These are phyloP conservation scores for Lypha dubia DNA, from an alignment of 2,888 invertebrate species.

Conservation along the genomic window DNA sequence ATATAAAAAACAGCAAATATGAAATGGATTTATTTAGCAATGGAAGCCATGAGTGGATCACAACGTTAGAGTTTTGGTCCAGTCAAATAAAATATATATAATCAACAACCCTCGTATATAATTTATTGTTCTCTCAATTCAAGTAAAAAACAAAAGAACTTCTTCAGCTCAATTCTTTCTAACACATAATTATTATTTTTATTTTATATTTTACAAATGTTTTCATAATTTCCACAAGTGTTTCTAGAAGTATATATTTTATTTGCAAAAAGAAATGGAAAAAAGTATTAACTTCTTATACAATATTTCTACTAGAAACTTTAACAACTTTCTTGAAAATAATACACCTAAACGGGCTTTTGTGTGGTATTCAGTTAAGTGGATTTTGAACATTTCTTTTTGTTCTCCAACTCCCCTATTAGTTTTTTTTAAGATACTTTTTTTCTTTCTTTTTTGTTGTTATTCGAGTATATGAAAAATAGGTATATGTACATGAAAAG, in stretches of 20 bases:
- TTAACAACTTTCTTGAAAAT: constrained; percentile 34
- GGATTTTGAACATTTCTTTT: constrained; percentile 47
- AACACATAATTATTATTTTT: constrained; percentile 22
- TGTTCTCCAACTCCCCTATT: constrained; percentile 11
- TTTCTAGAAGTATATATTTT: constrained; percentile 1
- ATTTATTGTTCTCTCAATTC: background rate
- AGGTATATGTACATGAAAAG: background rate
- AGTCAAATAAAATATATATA: background rate
- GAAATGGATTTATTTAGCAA: too few relatives aligned
- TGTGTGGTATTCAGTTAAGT: constrained; percentile 40
- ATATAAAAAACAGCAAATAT: too few relatives aligned
- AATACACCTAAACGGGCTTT: constrained; percentile 32
- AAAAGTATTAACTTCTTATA: background rate
- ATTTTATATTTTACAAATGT: background rate
- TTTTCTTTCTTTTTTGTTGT: background rate
- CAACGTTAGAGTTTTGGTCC: background rate
- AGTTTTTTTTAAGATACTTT: background rate
- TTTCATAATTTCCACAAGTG: background rate
- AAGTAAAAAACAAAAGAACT: constrained; percentile 1
- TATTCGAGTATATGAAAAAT: too few relatives aligned
- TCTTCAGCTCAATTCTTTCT: background rate
- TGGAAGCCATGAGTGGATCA: too few relatives aligned
- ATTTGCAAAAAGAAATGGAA: too few relatives aligned
- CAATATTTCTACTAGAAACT: background rate
- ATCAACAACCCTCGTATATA: background rate